A percentile compares a stretch with the other conserved stretches of the same genome.
These are phyloP conservation scores for Brachyopa scutellaris DNA, from an alignment of 2,888 invertebrate species.

Conservation along the genomic window DNA sequence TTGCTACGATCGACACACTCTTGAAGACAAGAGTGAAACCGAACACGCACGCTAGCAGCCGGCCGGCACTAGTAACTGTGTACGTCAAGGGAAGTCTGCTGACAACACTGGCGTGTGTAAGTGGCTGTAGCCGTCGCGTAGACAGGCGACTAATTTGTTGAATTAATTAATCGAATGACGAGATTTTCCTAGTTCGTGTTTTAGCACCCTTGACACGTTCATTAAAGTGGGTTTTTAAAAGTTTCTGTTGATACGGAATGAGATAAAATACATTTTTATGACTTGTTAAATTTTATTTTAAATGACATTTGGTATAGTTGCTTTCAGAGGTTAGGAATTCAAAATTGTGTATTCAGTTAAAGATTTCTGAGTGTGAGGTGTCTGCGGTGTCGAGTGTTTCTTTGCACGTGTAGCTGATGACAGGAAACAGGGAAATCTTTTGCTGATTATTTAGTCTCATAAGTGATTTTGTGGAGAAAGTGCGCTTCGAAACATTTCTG, in stretches of 20 bases:
- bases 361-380: background rate
- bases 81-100: conserved; percentile 7
- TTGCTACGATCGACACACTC: background rate
- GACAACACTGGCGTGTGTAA: background rate
- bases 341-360: conserved; percentile 3
- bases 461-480: no score
- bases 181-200: conserved; percentile 20
- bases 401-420: background rate
- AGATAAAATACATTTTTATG: background rate
- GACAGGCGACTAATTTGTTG: conserved; percentile 33
- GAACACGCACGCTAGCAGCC: background rate
- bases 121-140: background rate
- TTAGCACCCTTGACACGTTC: conserved; percentile 46
- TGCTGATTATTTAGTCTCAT: no score
- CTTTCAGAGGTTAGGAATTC: background rate
- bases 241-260: background rate
- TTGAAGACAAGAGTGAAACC: conserved; percentile 22
- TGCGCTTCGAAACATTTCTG: no score
- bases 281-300: background rate
- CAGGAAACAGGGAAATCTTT: no score
- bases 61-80: background rate
- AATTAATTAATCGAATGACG: conserved; percentile 41
- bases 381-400: no score
- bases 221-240: conserved; percentile 33
- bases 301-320: background rate